These are phyloP conservation scores for Petrocephalus microphthalmus DNA, from an alignment of 2,113 vertebrate species.

Conservation along the genomic window DNA sequence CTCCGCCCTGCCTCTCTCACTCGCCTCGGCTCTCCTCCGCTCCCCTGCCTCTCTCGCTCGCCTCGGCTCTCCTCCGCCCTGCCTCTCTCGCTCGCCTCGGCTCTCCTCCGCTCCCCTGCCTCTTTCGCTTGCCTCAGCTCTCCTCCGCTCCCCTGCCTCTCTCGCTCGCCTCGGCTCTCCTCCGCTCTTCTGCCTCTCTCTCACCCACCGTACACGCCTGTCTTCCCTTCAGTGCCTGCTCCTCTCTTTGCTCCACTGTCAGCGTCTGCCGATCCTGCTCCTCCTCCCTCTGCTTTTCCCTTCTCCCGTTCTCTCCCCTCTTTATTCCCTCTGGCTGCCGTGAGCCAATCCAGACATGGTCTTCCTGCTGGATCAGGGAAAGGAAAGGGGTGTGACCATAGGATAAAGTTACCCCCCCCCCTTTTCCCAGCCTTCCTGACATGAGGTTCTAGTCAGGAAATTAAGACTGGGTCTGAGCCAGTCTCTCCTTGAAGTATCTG, in stretches of 20 bases:
- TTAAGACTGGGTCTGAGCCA: background rate
- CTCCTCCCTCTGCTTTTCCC: background rate
- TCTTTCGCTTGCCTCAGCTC: background rate
- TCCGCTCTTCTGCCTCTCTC: background rate
- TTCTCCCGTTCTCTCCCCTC: background rate
- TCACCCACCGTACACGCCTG: background rate
- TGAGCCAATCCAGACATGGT: background rate
- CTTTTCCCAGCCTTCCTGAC: background rate
- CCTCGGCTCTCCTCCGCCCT: background rate
- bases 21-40: background rate
- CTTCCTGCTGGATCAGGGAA: conserved; percentile 18
- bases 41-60: no score
- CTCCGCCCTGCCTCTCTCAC: background rate
- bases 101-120: background rate
- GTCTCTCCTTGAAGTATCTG: background rate
- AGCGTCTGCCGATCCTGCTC: background rate
- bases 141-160: background rate
- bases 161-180: background rate
- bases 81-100: background rate
- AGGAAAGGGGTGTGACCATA: conserved; percentile 5
- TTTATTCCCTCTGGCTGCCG: background rate
- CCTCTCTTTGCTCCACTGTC: background rate
- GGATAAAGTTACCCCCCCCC: background rate
- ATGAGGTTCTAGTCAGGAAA: conserved; percentile 6
- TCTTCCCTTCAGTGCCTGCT: background rate